A percentile compares a stretch with the other conserved stretches of the same genome.
Evolutionary conservation across 1,140 invertebrate genomes (phyloP).

Genomic region (Drosophila teissieri): DNA sequence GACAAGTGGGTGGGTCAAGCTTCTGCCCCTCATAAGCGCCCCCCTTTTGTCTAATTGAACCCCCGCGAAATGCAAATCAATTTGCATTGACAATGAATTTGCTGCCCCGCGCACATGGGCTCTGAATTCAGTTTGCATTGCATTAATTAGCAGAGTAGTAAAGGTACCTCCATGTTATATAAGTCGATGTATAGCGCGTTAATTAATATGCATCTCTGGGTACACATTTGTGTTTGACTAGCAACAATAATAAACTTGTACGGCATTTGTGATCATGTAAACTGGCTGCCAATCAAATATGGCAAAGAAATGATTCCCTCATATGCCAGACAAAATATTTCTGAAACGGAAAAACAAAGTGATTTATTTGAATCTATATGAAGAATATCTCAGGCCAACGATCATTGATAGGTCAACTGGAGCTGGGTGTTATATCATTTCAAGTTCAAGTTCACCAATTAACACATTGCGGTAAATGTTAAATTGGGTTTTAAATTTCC

Average conservation of each 20-base stretch:
- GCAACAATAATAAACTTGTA: conserved; percentile 48
- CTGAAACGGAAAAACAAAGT: conserved; percentile 13
- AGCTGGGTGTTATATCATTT: not conserved
- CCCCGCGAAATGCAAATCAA: conserved; percentile 42
- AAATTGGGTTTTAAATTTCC: conserved; percentile 12
- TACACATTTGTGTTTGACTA: conserved; percentile 38
- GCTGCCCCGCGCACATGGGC: conserved; percentile 34
- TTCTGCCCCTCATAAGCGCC: not conserved
- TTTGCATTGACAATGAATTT: conserved; percentile 58
- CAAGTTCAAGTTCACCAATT: conserved; percentile 34
- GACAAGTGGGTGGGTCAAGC: conserved; percentile 45
- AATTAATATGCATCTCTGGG: conserved; percentile 37
- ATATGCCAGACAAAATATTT: conserved; percentile 16
- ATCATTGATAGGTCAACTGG: conserved; percentile 15
- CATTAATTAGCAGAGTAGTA: conserved; percentile 48
- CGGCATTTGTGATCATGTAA: conserved; percentile 38
- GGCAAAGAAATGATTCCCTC: conserved; percentile 8
- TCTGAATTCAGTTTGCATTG: conserved; percentile 37
- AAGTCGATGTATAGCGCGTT: conserved; percentile 32
- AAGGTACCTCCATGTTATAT: conserved; percentile 40
- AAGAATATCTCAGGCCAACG: not conserved
- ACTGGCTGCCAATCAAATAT: conserved; percentile 44
- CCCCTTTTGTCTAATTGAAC: not conserved
- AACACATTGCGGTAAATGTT: conserved; percentile 9
- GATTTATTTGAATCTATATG: not conserved